Base-by-base conservation (phyloP, 1,140 invertebrate species). In the Hestina assimilis region DNA sequence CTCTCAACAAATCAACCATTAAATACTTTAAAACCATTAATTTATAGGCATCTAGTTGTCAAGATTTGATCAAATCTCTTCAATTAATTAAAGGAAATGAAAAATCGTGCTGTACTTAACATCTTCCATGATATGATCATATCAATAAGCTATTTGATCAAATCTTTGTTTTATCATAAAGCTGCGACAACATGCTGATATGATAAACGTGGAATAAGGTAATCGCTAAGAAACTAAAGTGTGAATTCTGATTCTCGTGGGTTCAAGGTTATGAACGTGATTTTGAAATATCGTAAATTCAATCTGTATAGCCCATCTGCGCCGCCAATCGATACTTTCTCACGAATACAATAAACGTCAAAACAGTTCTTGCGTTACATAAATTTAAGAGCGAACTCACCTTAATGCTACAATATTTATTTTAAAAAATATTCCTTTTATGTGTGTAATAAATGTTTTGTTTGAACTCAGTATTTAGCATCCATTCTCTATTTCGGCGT, bases 241-340 rank as follows among this genome's bases (percentile, higher is more conserved):
- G 79, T 73, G 73, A 83, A 73, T 76, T 82, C 9, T 31, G 75
- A 69, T 75, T 69, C 71, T 64, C 72, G 69, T 46, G 66, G 68
- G 77, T 79, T 82, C 81, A 82, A 80, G 81, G 79, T 84, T 84
- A 77, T 64, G 62, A 79, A 76, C 83, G 83, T 84, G 79, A 82
- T 83, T 78, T 78, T 68, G 74, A 79, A 82, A 79, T 84, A 83
- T 87, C 79, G 77, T 84, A 83, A 83, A 86, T 80, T 66, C 71
- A 73, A 83, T 81, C 75, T 70, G 59, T 69, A 74, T 72, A 59
- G 69, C 59, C 72, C 74, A 79, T 78, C 80, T 69, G 64, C 46
- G 58, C 61, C 59, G 52, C 56, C 56, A 68, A 80, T 80, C 72
- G 57, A 57, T 58, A 68, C 72, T 76, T 80, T 87, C 81, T 83